Evolutionary conservation across 30 jellyfish, hydroid and myxozoan species (phyloP).

Genomic region (Rhopilema esculentum): DNA sequence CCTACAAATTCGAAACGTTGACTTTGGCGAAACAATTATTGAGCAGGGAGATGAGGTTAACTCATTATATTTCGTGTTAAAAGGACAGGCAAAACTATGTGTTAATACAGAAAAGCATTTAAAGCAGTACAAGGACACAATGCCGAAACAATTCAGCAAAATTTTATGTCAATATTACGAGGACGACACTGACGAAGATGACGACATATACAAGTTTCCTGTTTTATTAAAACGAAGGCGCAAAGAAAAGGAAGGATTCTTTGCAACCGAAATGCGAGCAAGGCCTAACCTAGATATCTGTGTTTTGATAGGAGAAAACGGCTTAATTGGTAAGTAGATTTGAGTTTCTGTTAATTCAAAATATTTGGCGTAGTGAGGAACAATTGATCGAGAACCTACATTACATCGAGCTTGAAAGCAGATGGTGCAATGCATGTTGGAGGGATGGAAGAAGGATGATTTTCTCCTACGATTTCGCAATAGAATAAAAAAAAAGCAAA

Average conservation of each 20-base stretch:
- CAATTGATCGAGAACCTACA: too few relatives aligned
- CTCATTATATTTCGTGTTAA: slow-evolving; percentile 67
- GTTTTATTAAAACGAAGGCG: slow-evolving; percentile 52
- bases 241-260: slow-evolving; percentile 65
- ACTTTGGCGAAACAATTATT: slow-evolving; percentile 74
- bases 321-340: slow-evolving; percentile 44
- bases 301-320: slow-evolving; percentile 40
- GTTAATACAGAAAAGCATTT: slow-evolving; percentile 64
- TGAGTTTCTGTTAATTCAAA: not conserved
- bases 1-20: slow-evolving; percentile 71
- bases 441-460: too few relatives aligned
- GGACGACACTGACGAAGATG: slow-evolving; percentile 41
- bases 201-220: slow-evolving; percentile 45
- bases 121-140: slow-evolving; percentile 53
- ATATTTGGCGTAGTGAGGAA: not conserved
- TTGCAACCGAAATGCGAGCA: slow-evolving; percentile 83
- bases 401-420: too few relatives aligned
- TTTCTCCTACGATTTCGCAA: too few relatives aligned
- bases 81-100: slow-evolving; percentile 85
- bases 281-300: slow-evolving; percentile 66
- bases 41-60: slow-evolving; percentile 78
- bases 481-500: too few relatives aligned
- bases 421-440: too few relatives aligned
- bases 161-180: slow-evolving; percentile 21
- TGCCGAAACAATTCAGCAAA: slow-evolving; percentile 30